Conservation (phyloP, 2,113 vertebrate genomes). For the Oophaga pumilio region DNA sequence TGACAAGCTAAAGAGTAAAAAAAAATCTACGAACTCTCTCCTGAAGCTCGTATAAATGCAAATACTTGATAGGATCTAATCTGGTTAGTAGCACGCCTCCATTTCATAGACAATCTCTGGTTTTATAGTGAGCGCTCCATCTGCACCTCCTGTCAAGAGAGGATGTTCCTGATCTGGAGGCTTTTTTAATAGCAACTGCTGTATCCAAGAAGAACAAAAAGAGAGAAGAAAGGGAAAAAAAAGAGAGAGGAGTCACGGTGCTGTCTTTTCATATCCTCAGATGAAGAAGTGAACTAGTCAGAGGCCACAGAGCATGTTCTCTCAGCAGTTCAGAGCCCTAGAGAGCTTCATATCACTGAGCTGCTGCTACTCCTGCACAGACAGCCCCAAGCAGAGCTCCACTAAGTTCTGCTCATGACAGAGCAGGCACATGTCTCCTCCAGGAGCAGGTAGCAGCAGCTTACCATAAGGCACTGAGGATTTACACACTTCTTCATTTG, state of each 20-base stretch:
- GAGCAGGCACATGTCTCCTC: constrained; percentile 58
- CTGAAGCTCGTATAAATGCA: constrained; percentile 65
- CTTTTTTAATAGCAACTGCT: constrained; percentile 54
- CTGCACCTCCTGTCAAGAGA: constrained; percentile 62
- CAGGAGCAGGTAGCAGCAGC: constrained; percentile 48
- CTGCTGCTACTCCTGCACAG: constrained; percentile 53
- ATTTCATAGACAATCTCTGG: constrained; percentile 57
- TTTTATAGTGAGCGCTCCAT: constrained; percentile 67
- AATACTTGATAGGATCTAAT: constrained; percentile 61
- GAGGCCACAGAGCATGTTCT: constrained; percentile 57
- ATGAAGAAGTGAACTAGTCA: constrained; percentile 46
- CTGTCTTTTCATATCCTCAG: constrained; percentile 47
- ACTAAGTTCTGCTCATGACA: constrained; percentile 61
- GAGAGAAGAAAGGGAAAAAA: constrained; percentile 4
- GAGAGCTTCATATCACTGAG: constrained; percentile 56
- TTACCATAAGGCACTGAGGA: constrained; percentile 35
- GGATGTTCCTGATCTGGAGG: constrained; percentile 51
- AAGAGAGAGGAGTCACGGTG: constrained; percentile 13
- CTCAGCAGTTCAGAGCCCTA: constrained; percentile 51
- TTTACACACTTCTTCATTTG: constrained; percentile 43
- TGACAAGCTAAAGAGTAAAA: constrained; percentile 55
- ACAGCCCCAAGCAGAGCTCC: constrained; percentile 55
- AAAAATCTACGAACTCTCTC: constrained; percentile 51
- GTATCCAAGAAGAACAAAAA: constrained; percentile 57
- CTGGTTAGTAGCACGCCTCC: constrained; percentile 64